Evolutionary conservation across 2,888 invertebrate genomes (phyloP), one percentile per base, ranked within the genome.

Genomic region (Caenorhabditis sp.): DNA sequence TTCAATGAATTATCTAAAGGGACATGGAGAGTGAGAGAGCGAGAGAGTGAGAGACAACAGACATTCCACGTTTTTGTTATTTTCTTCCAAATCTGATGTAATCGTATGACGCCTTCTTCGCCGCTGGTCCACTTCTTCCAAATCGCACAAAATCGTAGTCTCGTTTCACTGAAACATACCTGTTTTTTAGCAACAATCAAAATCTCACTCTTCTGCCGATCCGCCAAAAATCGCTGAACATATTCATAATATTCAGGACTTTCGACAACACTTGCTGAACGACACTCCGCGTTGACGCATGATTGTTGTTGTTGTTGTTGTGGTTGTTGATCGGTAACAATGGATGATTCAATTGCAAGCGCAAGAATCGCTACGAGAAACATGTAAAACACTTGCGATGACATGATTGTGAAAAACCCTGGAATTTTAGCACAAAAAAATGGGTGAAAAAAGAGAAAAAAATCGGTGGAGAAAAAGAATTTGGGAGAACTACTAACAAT

Each of bases 121-220:
- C 53, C 5, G 51, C 5, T 55, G 71, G 71, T n/a, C 65, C 63
- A n/a, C 69, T 58, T 36, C 76, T 58, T 54, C 76, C 76, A 60
- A 76, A 76, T 43, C 76, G 69, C 17, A 76, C 76, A 58, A 76
- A 76, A 58, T 76, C 76, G 62, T 76, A 76, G 61, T 70, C 69
- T 31, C 76, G 63, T 59, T 76, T 76, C 57, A 61, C 72, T 72
- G 71, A 31, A 76, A 70, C 59, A 43, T 12, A 17, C 14, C 17
- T 17, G 12, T 12, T 43, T 17, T 10, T 43, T 36, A 36, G 36
- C 6, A 36, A 12, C 36, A 36, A 36, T 17, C 43, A 43, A 43
- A 43, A 43, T 17, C 43, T 17, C 17, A 43, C 43, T 43, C 14
- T 43, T 43, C 14, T 43, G 43, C 14, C 43, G 43, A 43, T 43